Base-by-base conservation (phyloP, 1,140 invertebrate genomes). In the Macrobrachium nipponense region DNA sequence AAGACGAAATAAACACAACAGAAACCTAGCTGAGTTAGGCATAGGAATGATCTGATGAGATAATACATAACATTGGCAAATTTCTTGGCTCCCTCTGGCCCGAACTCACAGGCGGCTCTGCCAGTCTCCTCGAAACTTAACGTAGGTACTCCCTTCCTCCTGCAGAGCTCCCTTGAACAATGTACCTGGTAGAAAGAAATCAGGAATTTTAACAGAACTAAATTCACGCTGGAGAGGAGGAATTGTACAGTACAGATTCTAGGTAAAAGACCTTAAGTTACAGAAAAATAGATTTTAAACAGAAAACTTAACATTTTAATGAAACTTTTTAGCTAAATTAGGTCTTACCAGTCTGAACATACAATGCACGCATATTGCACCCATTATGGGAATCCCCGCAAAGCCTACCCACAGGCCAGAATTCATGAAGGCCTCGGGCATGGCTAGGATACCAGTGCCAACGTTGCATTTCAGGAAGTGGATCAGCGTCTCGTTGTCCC, bases 1-100 rank as follows among this genome's bases (percentile, higher is more conserved):
- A 98, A 98, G n/a, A 98, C 94, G 91, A 98, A 96, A 91, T 98
- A 98, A 0, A 98, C 97, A 92, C 97, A 98, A 91, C 97, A 98
- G 92, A 98, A 98, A 61, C 97, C 97, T 89, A 98, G 91, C 93
- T 98, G 97, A 43, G 97, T 98, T 87, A 98, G 94, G 88, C 97
- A 95, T 82, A 99, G 92, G 91, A 97, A 97, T 83, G 94, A 91
- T 90, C 95, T 96, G 68, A 96, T 94, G 88, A 94, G 89, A 58
- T 94, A 95, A 89, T 95, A 95, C 91, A 89, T 79, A 6, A 60
- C 59, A 12, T 70, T 78, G 36, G 75, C 77, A 18, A 66, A 87
- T 12, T 59, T 72, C 87, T 94, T 91, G 60, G 95, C 89, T 27
- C 11, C 14, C 12, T 90, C 89, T 80, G 92, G 90, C 17, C 95